Base-by-base conservation (phyloP, 2,113 vertebrate species). In the Sula dactylatra region DNA sequence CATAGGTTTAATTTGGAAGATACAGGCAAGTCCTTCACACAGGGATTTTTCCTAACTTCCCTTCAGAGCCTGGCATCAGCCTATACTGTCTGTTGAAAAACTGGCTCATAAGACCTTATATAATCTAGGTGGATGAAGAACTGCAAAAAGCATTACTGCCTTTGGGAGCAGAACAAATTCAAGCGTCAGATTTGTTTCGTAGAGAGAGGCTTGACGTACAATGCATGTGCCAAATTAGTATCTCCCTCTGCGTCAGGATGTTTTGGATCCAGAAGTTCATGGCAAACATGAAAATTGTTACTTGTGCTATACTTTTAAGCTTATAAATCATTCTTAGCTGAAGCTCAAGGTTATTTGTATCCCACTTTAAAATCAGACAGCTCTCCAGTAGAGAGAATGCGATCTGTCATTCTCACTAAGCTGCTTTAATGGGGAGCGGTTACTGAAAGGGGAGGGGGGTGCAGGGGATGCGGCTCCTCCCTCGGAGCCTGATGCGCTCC, bases 401-500 rank as follows among this genome's bases (percentile, higher is more conserved):
- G 32, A 71, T 44, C 45, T 21, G 31, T 54, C 36, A 10, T 72
- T 82, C 34, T 47, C 64, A 70, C 62, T n/a, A 73, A 66, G 45
- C 55, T 50, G 80, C 80, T 80, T 77, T 44, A 71, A 64, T 7
- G 26, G 45, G 29, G 56, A 85, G 52, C 29, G 3, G 32, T 26
- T 50, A 13, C 21, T 70, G 27, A 64, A 36, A 11, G 21, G 27
- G 38, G 32, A 44, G n/a, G 10, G 16, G 16, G 31, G 5, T 0
- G 0, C 64, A 59, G 22, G 14, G 25, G 11, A 26, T 26, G 31
- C 2, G 0, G 52, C 69, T 45, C 20, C n/a, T 42, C 54, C 52
- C 50, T 31, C 1, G 2, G 40, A 22, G 84, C 27, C 42, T 66
- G n/a, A n/a, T 27, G 8, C 0, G 2, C 44, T 64, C 6, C 65